These are phyloP conservation scores for Psittacus erithacus DNA, from an alignment of 2,113 vertebrate species.

Conservation along the genomic window DNA sequence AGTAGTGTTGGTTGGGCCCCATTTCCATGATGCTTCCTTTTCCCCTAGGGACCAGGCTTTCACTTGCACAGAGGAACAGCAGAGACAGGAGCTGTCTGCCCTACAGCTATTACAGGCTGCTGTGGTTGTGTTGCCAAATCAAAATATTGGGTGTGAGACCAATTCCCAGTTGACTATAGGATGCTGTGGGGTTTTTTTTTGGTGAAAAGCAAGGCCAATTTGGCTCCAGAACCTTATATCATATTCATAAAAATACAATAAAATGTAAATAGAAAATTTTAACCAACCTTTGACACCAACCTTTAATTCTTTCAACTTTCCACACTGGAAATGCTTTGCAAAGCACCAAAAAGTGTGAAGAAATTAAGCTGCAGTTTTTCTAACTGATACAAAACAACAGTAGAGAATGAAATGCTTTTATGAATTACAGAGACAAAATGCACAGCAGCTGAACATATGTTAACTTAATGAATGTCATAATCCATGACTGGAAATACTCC, in stretches of 20 bases:
- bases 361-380: neutral
- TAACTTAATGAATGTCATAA: neutral
- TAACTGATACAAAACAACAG: conserved; percentile 1
- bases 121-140: neutral
- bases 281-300: neutral
- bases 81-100: neutral
- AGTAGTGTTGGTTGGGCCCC: rapidly evolving
- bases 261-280: neutral
- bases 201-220: neutral
- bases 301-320: neutral
- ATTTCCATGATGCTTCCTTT: neutral
- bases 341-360: neutral
- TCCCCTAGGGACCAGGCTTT: neutral
- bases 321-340: conserved; percentile 2
- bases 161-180: neutral
- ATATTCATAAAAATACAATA: neutral
- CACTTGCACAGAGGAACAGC: neutral
- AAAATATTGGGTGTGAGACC: neutral
- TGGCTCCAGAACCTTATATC: neutral
- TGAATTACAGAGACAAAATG: neutral
- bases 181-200: neutral
- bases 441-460: neutral
- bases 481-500: neutral
- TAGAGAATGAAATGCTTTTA: neutral
- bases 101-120: neutral